These are phyloP conservation scores for Callaeas wilsoni DNA, from an alignment of 2,113 vertebrate species.

Conservation along the genomic window DNA sequence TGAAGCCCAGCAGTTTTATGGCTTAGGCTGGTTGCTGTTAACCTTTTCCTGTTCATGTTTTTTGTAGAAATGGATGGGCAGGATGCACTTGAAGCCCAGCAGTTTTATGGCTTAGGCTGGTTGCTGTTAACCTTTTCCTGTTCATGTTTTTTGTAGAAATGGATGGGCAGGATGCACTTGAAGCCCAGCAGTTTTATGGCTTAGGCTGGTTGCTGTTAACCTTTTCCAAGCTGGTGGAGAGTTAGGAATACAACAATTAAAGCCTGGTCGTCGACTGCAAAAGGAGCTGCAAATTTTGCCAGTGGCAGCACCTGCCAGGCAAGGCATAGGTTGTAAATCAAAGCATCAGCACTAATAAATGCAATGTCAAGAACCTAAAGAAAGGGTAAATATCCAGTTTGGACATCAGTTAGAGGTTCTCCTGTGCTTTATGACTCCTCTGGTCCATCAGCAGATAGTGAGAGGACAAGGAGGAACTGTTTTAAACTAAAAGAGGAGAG, in stretches of 20 bases:
- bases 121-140: no score
- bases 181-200: background rate
- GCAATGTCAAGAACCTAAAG: background rate
- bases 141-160: background rate
- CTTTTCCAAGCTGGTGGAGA: background rate
- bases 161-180: background rate
- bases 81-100: background rate
- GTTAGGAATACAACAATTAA: background rate
- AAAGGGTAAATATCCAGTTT: background rate
- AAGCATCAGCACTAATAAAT: background rate
- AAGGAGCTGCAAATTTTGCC: background rate
- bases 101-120: background rate
- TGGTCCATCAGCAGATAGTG: background rate
- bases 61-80: background rate
- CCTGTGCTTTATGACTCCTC: background rate
- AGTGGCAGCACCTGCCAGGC: background rate
- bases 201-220: background rate
- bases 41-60: no score
- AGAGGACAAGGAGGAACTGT: background rate
- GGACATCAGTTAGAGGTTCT: background rate
- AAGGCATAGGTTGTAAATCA: background rate
- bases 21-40: background rate
- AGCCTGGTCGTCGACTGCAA: accelerated
- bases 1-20: background rate
- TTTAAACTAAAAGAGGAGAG: background rate